Evolutionary conservation across 2,113 vertebrate genomes (phyloP), one percentile per base, ranked within the genome.

Genomic region (Odobenus rosmarus): DNA sequence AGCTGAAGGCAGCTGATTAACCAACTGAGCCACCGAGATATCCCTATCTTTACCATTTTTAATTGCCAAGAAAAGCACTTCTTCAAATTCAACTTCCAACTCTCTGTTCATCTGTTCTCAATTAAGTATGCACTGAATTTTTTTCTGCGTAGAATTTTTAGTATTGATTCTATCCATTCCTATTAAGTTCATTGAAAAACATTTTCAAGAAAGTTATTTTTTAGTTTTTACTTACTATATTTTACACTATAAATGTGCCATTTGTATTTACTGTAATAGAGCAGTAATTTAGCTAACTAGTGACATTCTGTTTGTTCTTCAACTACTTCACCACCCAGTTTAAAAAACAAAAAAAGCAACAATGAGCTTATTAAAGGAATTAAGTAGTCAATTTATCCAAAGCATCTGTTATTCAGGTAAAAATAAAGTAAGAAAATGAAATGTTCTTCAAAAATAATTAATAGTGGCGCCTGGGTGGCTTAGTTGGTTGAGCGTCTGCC

Each of bases 211-310:
- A 79, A 88, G 23, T 51, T 51, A 33, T 24, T 61, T 62, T 92
- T 81, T 59, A 67, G 55, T 71, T 92, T 88, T 88, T 93, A 93
- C 74, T 93, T 89, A 96, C 26, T 42, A 10, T 90, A 42, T 33
- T 93, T 76, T 76, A 90, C 24, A 71, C 26, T 46, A 19, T 39
- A 62, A 94, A 90, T 42, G 31, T 86, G 16, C 64, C 80, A 51
- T 62, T 80, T 89, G 46, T 85, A 46, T 77, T 69, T 69, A 85
- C n/a, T 67, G 3, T 33, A 90, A 51, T 36, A 95, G 3, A 62
- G 14, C 31, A 57, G 24, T 74, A 91, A 76, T 67, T 94, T 88
- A 69, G 61, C 55, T 85, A 94, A 81, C 23, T 42, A 91, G 80
- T 46, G 39, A 59, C 51, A 91, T 81, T 90, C 71, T 84, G 23